Conservation (phyloP, 1,140 invertebrate species). For the Elymnias hypermnestra region DNA sequence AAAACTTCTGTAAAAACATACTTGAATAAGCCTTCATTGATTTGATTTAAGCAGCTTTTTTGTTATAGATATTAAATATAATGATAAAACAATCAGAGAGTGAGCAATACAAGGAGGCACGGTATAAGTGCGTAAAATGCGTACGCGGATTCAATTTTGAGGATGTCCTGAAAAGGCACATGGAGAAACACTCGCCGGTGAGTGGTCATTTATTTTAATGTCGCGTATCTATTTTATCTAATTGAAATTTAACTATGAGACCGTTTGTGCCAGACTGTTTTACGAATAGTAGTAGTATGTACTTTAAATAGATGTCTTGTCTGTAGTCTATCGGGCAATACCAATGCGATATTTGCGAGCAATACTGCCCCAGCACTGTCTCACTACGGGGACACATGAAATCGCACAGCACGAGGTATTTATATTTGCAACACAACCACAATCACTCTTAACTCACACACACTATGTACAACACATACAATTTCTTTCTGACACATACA, state of each 20-base stretch:
- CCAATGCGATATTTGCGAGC: conserved; percentile 52
- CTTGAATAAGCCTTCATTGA: too few relatives aligned
- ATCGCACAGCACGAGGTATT: conserved; percentile 66
- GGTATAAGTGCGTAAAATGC: conserved; percentile 60
- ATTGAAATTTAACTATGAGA: too few relatives aligned
- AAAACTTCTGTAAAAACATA: too few relatives aligned
- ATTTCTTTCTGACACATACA: too few relatives aligned
- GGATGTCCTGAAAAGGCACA: conserved; percentile 55
- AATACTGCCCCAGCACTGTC: conserved; percentile 54
- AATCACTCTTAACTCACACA: too few relatives aligned
- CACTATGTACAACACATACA: too few relatives aligned
- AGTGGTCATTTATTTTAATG: neutral
- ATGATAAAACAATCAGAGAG: conserved; percentile 35
- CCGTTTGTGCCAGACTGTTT: too few relatives aligned
- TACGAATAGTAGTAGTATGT: too few relatives aligned
- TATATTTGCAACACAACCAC: too few relatives aligned
- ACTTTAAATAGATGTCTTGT: too few relatives aligned
- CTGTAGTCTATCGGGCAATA: conserved; percentile 39
- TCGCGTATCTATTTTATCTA: conserved; percentile 1
- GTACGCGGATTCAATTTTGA: conserved; percentile 68
- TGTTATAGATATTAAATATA: conserved; percentile 48
- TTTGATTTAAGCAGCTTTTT: too few relatives aligned
- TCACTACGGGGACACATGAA: conserved; percentile 65
- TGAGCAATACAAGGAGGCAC: conserved; percentile 42
- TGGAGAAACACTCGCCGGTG: conserved; percentile 55